Conservation (phyloP, 2,113 vertebrate genomes). For the Raja brachyura region DNA sequence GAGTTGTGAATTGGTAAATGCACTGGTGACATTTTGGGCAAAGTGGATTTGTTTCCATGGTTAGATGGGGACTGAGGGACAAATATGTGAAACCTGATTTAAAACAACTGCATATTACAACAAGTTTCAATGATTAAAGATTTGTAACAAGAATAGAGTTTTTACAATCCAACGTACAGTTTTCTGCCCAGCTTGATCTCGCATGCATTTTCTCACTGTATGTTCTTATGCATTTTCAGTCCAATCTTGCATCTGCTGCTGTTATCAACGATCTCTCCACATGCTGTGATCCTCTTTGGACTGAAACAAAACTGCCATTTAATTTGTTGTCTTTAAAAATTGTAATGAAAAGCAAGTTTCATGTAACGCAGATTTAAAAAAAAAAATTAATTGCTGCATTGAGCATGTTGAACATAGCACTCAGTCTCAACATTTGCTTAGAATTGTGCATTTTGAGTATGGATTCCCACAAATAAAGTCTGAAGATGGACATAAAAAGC, state of each 20-base stretch:
- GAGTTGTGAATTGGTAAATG: neutral
- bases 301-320: conserved; percentile 2
- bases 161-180: neutral
- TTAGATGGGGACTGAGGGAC: neutral
- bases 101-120: neutral
- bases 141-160: neutral
- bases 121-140: neutral
- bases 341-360: neutral
- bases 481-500: too few relatives aligned
- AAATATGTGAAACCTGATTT: neutral
- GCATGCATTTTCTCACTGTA: neutral
- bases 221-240: neutral
- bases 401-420: neutral
- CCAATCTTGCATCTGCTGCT: neutral
- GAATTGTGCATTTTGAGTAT: neutral
- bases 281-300: neutral
- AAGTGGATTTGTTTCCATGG: neutral
- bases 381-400: too few relatives aligned
- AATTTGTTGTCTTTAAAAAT: neutral
- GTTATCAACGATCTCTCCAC: neutral
- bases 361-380: too few relatives aligned
- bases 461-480: neutral
- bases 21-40: neutral
- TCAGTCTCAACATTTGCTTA: neutral
- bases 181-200: neutral